Base-by-base conservation (phyloP, 2,888 invertebrate genomes). In the Drosophila barbarae region DNA sequence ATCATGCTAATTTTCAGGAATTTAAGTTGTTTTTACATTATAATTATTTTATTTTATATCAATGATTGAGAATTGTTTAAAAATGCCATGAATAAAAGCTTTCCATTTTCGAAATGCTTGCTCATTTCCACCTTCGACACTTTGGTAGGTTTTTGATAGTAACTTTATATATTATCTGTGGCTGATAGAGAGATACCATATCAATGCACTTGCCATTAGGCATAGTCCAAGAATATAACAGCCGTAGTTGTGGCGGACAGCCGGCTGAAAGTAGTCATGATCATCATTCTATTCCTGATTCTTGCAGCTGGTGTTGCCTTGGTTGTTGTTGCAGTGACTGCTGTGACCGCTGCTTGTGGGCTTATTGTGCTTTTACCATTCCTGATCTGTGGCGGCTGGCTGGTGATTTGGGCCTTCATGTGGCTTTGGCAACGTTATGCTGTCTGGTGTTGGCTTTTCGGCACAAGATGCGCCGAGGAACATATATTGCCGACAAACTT, bases 391-490 rank as follows among this genome's bases (percentile, higher is more conserved):
- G 46, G 46, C 18, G 46, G 30, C 46, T 30, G 30, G 12, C 13
- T 46, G 46, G 18, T 18, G 13, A 18, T 46, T 7, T 46, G 46
- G 46, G 15, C 18, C 18, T 18, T 18, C 1, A 46, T 30, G 28
- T 46, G 46, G 46, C 18, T 46, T 18, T 46, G 46, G 46, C 30
- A 46, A 46, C 46, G 12, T 18, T 46, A 5, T 30, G 28, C 12
- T 28, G 2, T 46, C 46, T 46, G 28, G 46, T 46, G 46, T 46
- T 46, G 46, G 46, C 46, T 46, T 8, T 46, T 30, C 5, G 13
- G 30, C 8, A 13, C 18, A 7, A 30, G 46, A 18, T 46, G 46
- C 8, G 30, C 46, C 0, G 18, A 46, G 30, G 46, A 30, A 30
- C 4, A 30, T 9, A 2, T 8, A 13, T 46, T 46, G 8, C 2